Evolutionary conservation across 2,888 invertebrate genomes (phyloP), one percentile per base, ranked within the genome.

Genomic region (Pomacea canaliculata): DNA sequence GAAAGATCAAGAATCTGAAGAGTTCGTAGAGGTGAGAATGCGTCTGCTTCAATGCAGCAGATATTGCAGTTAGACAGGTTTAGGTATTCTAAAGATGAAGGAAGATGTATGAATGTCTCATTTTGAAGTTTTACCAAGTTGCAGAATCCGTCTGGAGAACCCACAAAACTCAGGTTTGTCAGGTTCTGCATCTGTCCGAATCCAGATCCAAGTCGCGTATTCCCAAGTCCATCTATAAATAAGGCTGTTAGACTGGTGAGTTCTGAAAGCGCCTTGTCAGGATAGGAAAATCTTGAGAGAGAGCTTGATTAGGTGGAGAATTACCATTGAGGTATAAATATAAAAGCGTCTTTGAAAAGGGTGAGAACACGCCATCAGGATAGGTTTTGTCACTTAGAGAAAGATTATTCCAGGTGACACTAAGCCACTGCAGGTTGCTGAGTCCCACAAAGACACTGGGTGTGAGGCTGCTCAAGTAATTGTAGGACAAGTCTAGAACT

Each of bases 11-110:
- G 46, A 16, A 59, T 13, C 23, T 72, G 48, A 8, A 78, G 72
- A 4, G 46, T 8, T 19, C n/a, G 5, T 23, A 78, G 56, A n/a
- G 60, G 68, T 23, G 12, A 9, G 19, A 78, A 72, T 7, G 72
- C 69, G 9, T n/a, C 62, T 1, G 19, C 9, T 16, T 76, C 48
- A 23, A 76, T 56, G 16, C 72, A 67, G 18, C 46, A 19, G 16
- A 78, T 46, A 23, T 69, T 75, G 63, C 78, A 78, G n/a, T 69
- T 51, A 12, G 78, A 71, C 51, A 78, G 23, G 51, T 78, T 71
- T 8, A 78, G 65, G 56, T 67, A 37, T 48, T 7, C 16, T 18
- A 78, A 62, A 9, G 56, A 9, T 13, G 60, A 19, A 9, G 63
- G 63, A 8, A 68, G 10, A 49, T 75, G 46, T 10, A 46, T 23